A percentile compares a stretch with the other conserved stretches of the same genome.
These are phyloP conservation scores for Synergus laeviventris DNA, from an alignment of 2,888 invertebrate genomes.

Conservation along the genomic window DNA sequence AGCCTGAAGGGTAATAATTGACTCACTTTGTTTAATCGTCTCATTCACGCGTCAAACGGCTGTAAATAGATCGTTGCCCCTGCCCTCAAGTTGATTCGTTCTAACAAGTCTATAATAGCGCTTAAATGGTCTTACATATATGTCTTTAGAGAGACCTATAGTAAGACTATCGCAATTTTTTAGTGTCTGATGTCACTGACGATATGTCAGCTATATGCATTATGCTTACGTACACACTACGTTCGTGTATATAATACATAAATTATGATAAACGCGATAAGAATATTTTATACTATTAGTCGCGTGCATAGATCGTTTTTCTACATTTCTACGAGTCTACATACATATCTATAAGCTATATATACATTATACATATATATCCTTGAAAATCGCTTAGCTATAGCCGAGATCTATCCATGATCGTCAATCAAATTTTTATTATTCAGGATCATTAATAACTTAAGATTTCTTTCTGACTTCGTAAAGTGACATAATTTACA, in stretches of 20 bases:
- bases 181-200: background rate
- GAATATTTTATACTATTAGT: slow-evolving; percentile 53
- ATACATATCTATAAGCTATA: background rate
- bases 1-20: background rate
- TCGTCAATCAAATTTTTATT: slow-evolving; percentile 23
- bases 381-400: slow-evolving; percentile 14
- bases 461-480: background rate
- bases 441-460: background rate
- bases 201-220: slow-evolving; percentile 12
- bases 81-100: slow-evolving; percentile 5
- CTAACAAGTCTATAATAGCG: background rate
- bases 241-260: too few relatives aligned
- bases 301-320: slow-evolving; percentile 48
- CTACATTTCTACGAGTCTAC: slow-evolving; percentile 18
- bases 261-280: slow-evolving; percentile 51
- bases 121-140: slow-evolving; percentile 4
- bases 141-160: slow-evolving; percentile 3
- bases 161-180: slow-evolving; percentile 1
- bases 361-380: background rate
- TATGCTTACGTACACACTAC: background rate
- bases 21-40: background rate
- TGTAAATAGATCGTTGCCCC: slow-evolving; percentile 11
- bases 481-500: background rate
- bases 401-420: background rate
- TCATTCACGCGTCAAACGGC: slow-evolving; percentile 8